These are phyloP conservation scores for Phylloscopus whistleri DNA, from an alignment of 2,113 vertebrate species.

Conservation along the genomic window DNA sequence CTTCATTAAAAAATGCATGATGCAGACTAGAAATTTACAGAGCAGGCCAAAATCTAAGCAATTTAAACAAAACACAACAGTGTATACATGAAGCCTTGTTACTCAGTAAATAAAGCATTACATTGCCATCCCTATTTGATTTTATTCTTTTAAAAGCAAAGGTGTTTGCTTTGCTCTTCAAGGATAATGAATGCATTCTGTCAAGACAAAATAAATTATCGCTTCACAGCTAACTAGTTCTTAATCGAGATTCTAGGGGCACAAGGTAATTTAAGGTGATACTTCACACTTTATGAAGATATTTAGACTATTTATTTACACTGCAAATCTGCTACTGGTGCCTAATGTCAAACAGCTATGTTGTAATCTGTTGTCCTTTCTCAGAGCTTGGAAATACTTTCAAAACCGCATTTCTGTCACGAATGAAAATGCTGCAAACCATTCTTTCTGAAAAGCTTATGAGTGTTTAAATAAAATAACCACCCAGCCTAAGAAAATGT, in stretches of 20 bases:
- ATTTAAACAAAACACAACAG: slow-evolving; percentile 45
- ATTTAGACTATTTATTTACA: slow-evolving; percentile 14
- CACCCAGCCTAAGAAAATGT: not conserved
- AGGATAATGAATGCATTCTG: slow-evolving; percentile 14
- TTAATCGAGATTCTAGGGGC: slow-evolving; percentile 15
- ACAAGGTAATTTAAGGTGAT: slow-evolving; percentile 29
- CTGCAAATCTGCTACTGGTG: not conserved
- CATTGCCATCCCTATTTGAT: not conserved
- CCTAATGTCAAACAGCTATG: not conserved
- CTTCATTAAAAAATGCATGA: slow-evolving; percentile 71
- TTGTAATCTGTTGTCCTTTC: not conserved
- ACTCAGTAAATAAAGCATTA: slow-evolving; percentile 17
- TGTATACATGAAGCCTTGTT: not conserved
- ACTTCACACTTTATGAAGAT: not conserved
- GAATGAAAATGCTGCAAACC: not conserved
- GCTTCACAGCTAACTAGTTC: slow-evolving; percentile 37
- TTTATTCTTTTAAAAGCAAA: slow-evolving; percentile 26
- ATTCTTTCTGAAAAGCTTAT: not conserved
- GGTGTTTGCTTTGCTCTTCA: not conserved
- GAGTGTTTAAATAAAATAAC: not conserved
- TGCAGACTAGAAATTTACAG: slow-evolving; percentile 57
- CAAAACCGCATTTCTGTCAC: not conserved
- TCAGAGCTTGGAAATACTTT: not conserved
- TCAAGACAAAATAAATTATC: slow-evolving; percentile 35
- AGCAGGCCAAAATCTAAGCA: slow-evolving; percentile 46